Base-by-base conservation (phyloP, 2,113 vertebrate species). In the Apaloderma vittatum region DNA sequence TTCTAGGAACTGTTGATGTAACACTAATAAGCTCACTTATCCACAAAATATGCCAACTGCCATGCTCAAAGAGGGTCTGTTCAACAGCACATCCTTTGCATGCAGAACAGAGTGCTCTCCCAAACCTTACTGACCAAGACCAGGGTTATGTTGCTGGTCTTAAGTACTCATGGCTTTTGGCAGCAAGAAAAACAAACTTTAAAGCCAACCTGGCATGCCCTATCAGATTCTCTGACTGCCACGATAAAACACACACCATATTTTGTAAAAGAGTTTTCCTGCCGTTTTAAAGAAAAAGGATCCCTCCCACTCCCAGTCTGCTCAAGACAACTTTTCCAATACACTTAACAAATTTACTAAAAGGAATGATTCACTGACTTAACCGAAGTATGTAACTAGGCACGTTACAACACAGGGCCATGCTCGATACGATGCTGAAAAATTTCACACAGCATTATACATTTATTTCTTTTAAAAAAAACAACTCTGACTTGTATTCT, bases 81-180 rank as follows among this genome's bases (percentile, higher is more conserved):
- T 9, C 14, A 34, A 51, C 1, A 6, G 51, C 26, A 55, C 14
- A 71, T 11, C 48, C 52, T 55, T 20, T 6, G 24, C 72, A 80
- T 1, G 2, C 1, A 43, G 51, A 90, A 27, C 58, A 76, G 23
- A 40, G 2, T 0, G 13, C 57, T 67, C 51, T 70, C 73, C 63
- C 63, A 75, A 54, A 78, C 9, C 22, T 52, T 30, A 48, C 21
- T 16, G 11, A 26, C 7, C 11, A 40, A 57, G 21, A 63, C 10
- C 30, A 57, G 0, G 0, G 49, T 3, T 12, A 48, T 4, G 1
- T 3, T 20, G 62, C 27, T 46, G 34, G 23, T 36, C 23, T 24
- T n/a, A n/a, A 62, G 8, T 27, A 46, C 9, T 70, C 32, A 4
- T 0, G 9, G 19, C 19, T 59, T 10, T 11, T 2, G 2, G 23